These are phyloP conservation scores for Beris morrisii DNA, from an alignment of 2,888 invertebrate species.

Conservation along the genomic window DNA sequence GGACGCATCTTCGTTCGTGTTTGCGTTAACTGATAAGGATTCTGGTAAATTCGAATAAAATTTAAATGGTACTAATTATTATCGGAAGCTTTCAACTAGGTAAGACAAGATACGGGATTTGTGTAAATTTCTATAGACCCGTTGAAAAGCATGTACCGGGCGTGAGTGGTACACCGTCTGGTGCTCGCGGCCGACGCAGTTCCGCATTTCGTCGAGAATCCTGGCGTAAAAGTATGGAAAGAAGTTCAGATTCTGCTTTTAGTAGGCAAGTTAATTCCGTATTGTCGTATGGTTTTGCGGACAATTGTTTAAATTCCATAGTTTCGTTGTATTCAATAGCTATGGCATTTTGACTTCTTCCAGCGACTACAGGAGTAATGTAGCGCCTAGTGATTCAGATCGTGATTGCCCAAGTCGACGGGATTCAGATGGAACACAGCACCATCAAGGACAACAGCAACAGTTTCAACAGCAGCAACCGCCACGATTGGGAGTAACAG, in stretches of 20 bases:
- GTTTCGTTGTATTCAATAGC: conserved; percentile 50
- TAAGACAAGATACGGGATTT: conserved; percentile 92
- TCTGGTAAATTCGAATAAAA: conserved; percentile 63
- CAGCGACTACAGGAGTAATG: conserved; percentile 91
- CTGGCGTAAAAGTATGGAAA: conserved; percentile 90
- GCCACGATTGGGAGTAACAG: conserved; percentile 66
- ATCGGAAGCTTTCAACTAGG: conserved; percentile 22
- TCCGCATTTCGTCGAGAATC: conserved; percentile 77
- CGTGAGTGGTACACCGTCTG: conserved; percentile 42
- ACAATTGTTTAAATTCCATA: conserved; percentile 15
- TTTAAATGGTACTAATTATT: background rate
- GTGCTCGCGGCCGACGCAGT: conserved; percentile 53
- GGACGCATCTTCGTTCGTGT: conserved; percentile 96
- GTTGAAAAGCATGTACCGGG: conserved; percentile 67
- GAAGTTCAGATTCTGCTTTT: conserved; percentile 89
- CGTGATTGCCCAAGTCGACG: conserved; percentile 77
- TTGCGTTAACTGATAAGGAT: conserved; percentile 98
- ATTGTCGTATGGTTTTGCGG: background rate
- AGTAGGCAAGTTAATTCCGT: conserved; percentile 70
- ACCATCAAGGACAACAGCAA: conserved; percentile 45
- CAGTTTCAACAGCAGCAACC: conserved; percentile 50
- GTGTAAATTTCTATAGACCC: conserved; percentile 97
- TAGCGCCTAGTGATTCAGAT: conserved; percentile 88
- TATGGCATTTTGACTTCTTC: conserved; percentile 58
- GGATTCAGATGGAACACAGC: conserved; percentile 63